These are phyloP conservation scores for Bubo bubo DNA, from an alignment of 2,113 vertebrate genomes.

Conservation along the genomic window DNA sequence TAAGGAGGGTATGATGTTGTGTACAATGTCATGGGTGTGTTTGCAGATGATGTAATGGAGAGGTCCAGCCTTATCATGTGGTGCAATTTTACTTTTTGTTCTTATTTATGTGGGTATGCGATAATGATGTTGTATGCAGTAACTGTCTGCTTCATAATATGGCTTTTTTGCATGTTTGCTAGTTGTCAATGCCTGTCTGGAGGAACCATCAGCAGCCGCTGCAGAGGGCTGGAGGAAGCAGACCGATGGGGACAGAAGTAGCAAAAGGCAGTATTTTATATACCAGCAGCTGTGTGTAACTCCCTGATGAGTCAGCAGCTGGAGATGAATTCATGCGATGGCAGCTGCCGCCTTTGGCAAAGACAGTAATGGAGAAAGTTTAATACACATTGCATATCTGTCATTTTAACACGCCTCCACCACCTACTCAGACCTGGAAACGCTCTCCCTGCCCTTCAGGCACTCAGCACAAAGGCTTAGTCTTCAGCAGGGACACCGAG, in stretches of 20 bases:
- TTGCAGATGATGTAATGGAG: not conserved
- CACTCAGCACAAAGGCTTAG: not conserved
- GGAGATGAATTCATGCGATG: not conserved
- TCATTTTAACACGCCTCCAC: not conserved
- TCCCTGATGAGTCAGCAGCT: not conserved
- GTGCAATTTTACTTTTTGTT: not conserved
- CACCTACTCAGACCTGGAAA: not conserved
- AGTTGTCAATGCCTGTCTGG: not conserved
- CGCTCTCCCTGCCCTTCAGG: not conserved
- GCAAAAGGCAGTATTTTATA: not conserved
- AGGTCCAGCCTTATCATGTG: not conserved
- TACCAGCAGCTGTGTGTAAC: not conserved
- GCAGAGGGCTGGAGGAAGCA: not conserved
- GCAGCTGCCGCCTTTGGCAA: constrained; percentile 18
- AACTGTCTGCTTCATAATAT: not conserved
- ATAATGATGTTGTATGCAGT: not conserved
- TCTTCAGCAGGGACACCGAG: not conserved
- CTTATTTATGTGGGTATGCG: not conserved
- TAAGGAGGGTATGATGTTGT: not conserved
- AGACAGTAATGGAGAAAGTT: not conserved
- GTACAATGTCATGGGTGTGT: not conserved
- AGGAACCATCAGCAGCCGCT: not conserved
- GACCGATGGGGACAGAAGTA: fast-evolving
- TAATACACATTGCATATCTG: not conserved
- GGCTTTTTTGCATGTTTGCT: not conserved